Conservation (phyloP, 2,888 invertebrate genomes). For the Prenolepis imparis region DNA sequence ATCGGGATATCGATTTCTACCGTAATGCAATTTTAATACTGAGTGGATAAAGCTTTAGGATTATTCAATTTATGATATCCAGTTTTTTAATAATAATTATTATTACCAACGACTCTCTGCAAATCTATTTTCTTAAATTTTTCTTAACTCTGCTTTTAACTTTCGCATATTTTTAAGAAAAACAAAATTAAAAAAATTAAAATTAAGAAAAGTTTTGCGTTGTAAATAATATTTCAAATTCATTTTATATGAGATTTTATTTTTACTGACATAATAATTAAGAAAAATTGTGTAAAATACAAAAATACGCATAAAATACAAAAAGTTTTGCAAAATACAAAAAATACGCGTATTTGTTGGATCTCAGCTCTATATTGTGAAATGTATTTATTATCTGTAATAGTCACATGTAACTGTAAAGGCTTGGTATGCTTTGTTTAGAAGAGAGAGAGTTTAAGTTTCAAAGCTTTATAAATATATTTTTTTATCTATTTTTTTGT, state of each 20-base stretch:
- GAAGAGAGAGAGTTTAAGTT: not conserved
- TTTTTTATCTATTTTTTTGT: not conserved
- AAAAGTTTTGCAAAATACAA: too few relatives aligned
- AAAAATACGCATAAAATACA: not conserved
- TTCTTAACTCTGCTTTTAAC: not conserved
- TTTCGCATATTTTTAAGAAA: not conserved
- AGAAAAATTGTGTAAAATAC: not conserved
- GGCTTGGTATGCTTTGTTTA: not conserved
- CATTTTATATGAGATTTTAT: not conserved
- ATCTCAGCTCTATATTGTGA: not conserved
- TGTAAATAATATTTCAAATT: not conserved
- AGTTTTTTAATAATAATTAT: not conserved
- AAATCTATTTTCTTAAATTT: not conserved
- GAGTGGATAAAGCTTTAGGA: not conserved
- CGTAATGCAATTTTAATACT: not conserved
- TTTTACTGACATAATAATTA: not conserved
- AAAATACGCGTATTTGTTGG: not conserved
- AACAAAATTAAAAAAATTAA: not conserved
- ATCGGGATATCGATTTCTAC: constrained; percentile 12
- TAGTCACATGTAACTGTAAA: not conserved
- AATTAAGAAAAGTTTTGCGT: not conserved
- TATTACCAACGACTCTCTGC: not conserved
- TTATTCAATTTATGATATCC: not conserved
- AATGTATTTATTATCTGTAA: not conserved
- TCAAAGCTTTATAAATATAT: not conserved